Base-by-base conservation (phyloP, 2,113 vertebrate genomes). In the Carassius auratus region DNA sequence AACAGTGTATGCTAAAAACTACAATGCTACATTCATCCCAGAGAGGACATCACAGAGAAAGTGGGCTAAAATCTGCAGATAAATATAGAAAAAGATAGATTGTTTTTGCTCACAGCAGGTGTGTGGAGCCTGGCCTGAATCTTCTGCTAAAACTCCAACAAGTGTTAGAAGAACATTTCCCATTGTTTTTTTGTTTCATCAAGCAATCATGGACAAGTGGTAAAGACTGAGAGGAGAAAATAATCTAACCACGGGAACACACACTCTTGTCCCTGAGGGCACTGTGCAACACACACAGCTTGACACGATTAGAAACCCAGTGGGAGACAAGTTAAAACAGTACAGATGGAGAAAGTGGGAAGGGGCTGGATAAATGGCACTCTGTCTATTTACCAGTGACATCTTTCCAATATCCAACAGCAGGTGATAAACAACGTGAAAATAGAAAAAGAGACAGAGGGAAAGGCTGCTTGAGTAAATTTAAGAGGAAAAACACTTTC, bases 401-500 rank as follows among this genome's bases (percentile, higher is more conserved):
- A 83, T 73, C 68, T 83, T 83, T 83, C 50, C 81, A 73, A 73
- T 55, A 38, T 59, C 66, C 52, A 59, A 55, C 81, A 83, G 48
- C 81, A 69, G 45, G 42, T 50, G 74, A 85, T 64, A 85, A 64
- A 83, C 81, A 73, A 73, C 33, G 9, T 52, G 7, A 68, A n/a
- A 10, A 21, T 10, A 52, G 42, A 78, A 64, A 3, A 13, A 66
- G 80, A 78, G 23, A 52, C 14, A 30, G 45, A 75, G 83, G 50
- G 62, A 19, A 26, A 19, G 38, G 45, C 17, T 71, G 68, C 52
- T 61, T n/a, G 33, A 79, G 36, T 9, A 19, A 15, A 80, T 80
- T 23, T 26, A 80, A 48, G 36, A 64, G 36, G 21, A 23, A 61
- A 30, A 62, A 33, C 45, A 55, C 75, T 76, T 76, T 76, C 75